Evolutionary conservation across 2,888 invertebrate genomes (phyloP).

Genomic region (Timandra comae): DNA sequence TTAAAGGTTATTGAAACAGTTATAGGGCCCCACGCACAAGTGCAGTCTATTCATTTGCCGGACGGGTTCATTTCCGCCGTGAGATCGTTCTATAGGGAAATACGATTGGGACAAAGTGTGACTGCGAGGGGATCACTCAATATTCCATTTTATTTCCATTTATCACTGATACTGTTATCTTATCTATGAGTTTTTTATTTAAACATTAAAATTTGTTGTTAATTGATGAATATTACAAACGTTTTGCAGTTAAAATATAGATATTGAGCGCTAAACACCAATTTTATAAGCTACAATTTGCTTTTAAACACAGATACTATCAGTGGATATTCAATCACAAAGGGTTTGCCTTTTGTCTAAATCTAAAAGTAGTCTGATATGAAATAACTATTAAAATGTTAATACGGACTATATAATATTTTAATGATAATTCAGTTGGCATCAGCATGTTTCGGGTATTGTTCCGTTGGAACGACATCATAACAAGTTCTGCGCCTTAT

Average conservation of each 20-base stretch:
- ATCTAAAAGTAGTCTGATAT: too few species aligned
- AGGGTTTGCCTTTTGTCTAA: too few species aligned
- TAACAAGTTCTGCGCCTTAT: slow-evolving; percentile 40
- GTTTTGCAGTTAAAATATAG: too few species aligned
- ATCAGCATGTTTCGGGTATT: slow-evolving; percentile 29
- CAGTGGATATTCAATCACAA: too few species aligned
- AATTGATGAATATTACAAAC: too few species aligned
- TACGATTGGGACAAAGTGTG: slow-evolving; percentile 69
- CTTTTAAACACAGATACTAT: too few species aligned
- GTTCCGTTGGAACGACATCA: slow-evolving; percentile 29
- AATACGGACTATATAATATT: too few species aligned
- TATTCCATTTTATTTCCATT: slow-evolving; percentile 59
- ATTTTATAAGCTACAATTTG: too few species aligned
- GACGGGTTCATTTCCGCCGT: slow-evolving; percentile 73
- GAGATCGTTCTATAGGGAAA: slow-evolving; percentile 71
- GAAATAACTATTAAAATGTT: too few species aligned
- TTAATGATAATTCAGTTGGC: slow-evolving; percentile 8
- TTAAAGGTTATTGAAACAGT: slow-evolving; percentile 40
- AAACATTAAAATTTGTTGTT: too few species aligned
- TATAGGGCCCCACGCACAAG: slow-evolving; percentile 61
- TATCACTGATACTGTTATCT: slow-evolving; percentile 42
- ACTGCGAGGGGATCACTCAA: slow-evolving; percentile 41
- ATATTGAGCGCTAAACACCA: too few species aligned
- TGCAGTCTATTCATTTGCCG: slow-evolving; percentile 73
- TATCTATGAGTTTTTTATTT: slow-evolving; percentile 28